These are phyloP conservation scores for Dromius quadrimaculatus DNA, from an alignment of 2,888 invertebrate species.

Conservation along the genomic window DNA sequence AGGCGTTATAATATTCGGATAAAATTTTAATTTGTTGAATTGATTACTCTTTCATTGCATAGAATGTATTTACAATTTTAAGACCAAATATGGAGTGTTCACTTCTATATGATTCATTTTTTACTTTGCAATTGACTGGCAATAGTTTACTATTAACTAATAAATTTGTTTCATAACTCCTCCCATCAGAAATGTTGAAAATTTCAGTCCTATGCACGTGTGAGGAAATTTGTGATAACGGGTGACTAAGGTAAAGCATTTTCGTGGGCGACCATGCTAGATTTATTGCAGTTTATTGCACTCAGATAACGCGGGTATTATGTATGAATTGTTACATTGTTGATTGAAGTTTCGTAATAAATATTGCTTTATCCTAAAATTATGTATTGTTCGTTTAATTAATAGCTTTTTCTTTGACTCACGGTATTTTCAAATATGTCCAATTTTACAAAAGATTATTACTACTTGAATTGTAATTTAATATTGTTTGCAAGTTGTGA, in stretches of 20 bases:
- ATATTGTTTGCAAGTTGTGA: background rate
- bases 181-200: background rate
- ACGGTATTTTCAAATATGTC: background rate
- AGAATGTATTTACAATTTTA: no score
- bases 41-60: no score
- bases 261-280: conserved; percentile 4
- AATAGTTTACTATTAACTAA: no score
- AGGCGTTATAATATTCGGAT: no score
- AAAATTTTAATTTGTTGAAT: no score
- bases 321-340: background rate
- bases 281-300: background rate
- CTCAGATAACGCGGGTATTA: conserved; percentile 1
- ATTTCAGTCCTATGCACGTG: background rate
- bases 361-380: conserved; percentile 11
- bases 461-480: background rate
- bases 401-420: conserved; percentile 3
- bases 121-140: background rate
- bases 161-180: background rate
- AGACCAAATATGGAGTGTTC: no score
- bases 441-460: background rate
- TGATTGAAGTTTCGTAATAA: background rate
- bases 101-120: background rate
- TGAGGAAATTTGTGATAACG: conserved; percentile 1
- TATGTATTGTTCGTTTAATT: conserved; percentile 18
- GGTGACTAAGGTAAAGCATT: background rate